A percentile compares a stretch with the other conserved stretches of the same genome.
Evolutionary conservation across 2,888 invertebrate genomes (phyloP).

Genomic region (Pyralis farinalis): DNA sequence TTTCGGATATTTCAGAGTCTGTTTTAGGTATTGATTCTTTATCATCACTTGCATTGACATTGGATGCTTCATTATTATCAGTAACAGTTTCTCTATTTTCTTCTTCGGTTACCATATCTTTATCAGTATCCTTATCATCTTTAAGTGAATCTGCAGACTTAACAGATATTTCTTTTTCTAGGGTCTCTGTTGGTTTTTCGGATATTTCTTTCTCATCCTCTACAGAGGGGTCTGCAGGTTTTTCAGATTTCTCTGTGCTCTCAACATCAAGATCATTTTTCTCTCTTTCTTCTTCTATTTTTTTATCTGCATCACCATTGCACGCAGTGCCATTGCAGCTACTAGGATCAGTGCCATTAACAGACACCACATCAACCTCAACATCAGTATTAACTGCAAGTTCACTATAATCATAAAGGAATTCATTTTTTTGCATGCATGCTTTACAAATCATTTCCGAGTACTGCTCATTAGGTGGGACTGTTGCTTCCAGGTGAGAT

Average conservation of each 20-base stretch:
- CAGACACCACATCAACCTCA: slow-evolving; percentile 37
- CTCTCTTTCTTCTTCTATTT: slow-evolving; percentile 6
- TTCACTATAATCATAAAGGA: slow-evolving; percentile 86
- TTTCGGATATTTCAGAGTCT: too few relatives aligned
- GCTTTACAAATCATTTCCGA: slow-evolving; percentile 91
- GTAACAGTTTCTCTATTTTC: too few relatives aligned
- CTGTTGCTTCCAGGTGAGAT: slow-evolving; percentile 84
- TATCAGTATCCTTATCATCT: too few relatives aligned
- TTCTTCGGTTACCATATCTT: too few relatives aligned
- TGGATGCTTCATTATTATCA: too few relatives aligned
- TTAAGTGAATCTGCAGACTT: too few relatives aligned
- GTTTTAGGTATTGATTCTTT: too few relatives aligned
- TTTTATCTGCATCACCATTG: slow-evolving; percentile 24
- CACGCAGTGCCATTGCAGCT: slow-evolving; percentile 8
- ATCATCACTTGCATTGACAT: too few relatives aligned
- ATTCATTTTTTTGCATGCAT: slow-evolving; percentile 89
- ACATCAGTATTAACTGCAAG: slow-evolving; percentile 56
- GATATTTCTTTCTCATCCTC: neutral
- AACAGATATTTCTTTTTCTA: too few relatives aligned
- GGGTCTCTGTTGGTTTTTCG: too few relatives aligned
- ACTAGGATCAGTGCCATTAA: slow-evolving; percentile 22
- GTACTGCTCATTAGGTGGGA: slow-evolving; percentile 82
- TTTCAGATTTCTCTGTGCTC: neutral
- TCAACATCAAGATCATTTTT: slow-evolving; percentile 13
- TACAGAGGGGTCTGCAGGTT: neutral